phyloP scores from a whole-genome alignment of 2,888 invertebrate genomes.

The Sesia bembeciformis region DNA sequence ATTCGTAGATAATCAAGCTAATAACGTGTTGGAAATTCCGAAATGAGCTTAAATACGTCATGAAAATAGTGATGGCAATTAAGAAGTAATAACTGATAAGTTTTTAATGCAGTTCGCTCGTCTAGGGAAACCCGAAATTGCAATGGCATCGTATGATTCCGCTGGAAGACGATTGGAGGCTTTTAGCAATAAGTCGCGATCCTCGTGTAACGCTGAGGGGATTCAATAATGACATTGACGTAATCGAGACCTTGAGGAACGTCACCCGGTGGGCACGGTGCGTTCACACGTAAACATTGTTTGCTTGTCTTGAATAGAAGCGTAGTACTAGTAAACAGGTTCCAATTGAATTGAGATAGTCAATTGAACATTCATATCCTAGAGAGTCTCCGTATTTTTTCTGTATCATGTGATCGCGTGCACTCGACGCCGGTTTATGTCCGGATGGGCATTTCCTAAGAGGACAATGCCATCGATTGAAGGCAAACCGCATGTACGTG shows the following conservation, averaged over 20 bases:
- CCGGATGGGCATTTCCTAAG: slow-evolving; percentile 19
- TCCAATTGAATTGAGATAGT: slow-evolving; percentile 20
- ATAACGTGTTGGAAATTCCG: slow-evolving; percentile 14
- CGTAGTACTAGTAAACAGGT: slow-evolving; percentile 28
- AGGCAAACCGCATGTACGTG: slow-evolving; percentile 3
- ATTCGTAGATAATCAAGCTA: not conserved
- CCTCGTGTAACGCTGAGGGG: not conserved
- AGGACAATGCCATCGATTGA: slow-evolving; percentile 20
- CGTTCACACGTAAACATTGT: slow-evolving; percentile 53
- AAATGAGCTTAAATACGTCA: not conserved
- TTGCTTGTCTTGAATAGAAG: slow-evolving; percentile 8
- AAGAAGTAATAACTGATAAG: slow-evolving; percentile 17
- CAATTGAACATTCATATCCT: slow-evolving; percentile 28
- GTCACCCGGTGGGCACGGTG: slow-evolving; percentile 27
- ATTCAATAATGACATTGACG: slow-evolving; percentile 25
- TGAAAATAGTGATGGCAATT: not conserved
- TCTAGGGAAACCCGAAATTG: slow-evolving; percentile 26
- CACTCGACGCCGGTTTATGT: slow-evolving; percentile 5
- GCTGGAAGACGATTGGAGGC: not conserved
- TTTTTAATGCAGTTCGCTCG: slow-evolving; percentile 29
- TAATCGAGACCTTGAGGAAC: slow-evolving; percentile 41
- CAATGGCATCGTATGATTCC: not conserved
- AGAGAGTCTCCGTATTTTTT: slow-evolving; percentile 45
- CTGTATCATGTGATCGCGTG: slow-evolving; percentile 21
- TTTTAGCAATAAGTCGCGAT: too few species aligned